Conservation (phyloP, 2,797 vertebrate genomes). For the Tokudaia muenninki region DNA sequence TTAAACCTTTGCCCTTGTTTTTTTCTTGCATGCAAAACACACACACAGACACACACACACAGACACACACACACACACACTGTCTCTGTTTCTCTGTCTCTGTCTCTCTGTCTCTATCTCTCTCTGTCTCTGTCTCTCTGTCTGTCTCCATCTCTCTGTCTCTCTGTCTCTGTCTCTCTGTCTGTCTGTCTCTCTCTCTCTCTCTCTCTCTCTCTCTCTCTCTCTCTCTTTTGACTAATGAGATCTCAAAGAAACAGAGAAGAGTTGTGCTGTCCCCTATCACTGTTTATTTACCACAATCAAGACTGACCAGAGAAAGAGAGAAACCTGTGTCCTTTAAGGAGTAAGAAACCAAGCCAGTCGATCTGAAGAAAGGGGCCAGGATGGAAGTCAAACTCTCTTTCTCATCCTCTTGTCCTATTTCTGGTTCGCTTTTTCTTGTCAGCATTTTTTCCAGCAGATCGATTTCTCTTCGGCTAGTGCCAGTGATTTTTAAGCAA, state of each 20-base stretch:
- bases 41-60: no score
- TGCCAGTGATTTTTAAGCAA: conserved; percentile 87
- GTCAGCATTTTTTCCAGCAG: conserved; percentile 86
- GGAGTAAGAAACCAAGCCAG: conserved; percentile 21
- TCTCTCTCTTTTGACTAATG: background rate
- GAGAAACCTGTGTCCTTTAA: conserved; percentile 37
- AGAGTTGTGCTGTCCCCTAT: background rate
- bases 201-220: no score
- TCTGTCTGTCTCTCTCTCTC: no score
- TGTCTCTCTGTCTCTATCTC: no score
- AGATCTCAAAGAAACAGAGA: conserved; percentile 39
- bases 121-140: no score
- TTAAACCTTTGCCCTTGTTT: background rate
- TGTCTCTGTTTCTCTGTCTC: no score
- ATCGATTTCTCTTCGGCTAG: conserved; percentile 87
- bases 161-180: no score
- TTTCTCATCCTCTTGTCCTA: conserved; percentile 80
- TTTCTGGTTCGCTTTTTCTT: conserved; percentile 85
- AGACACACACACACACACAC: no score
- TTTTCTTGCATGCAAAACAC: background rate
- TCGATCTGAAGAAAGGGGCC: conserved; percentile 46
- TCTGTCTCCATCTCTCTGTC: no score
- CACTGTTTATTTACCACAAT: conserved; percentile 72
- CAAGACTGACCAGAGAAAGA: conserved; percentile 67
- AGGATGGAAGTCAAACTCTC: conserved; percentile 79